phyloP scores from a whole-genome alignment of 1,140 invertebrate genomes.

The Papilio polytes region DNA sequence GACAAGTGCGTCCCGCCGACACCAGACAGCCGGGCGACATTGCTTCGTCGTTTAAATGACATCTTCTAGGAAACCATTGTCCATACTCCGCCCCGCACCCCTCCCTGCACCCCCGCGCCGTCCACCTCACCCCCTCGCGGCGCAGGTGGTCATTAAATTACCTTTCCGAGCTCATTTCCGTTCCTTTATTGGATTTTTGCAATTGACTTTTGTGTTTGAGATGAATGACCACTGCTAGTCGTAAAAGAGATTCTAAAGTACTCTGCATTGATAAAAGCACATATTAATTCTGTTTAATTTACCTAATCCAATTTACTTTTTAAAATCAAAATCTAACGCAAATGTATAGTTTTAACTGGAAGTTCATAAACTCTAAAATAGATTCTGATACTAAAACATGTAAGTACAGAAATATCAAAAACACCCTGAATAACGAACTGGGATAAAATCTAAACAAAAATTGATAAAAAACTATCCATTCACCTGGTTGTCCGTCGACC shows the following conservation, averaged over 20 bases:
- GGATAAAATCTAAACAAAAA: not conserved
- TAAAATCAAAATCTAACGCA: no score
- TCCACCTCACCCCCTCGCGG: not conserved
- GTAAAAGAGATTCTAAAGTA: not conserved
- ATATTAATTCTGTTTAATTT: no score
- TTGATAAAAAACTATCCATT: slow-evolving; percentile 13
- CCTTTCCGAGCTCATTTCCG: slow-evolving; percentile 68
- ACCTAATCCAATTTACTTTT: no score
- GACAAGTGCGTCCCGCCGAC: slow-evolving; percentile 54
- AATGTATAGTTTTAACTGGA: no score
- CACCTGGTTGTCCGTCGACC: slow-evolving; percentile 53
- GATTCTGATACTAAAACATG: no score
- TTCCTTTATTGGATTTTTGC: slow-evolving; percentile 50
- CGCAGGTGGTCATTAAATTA: slow-evolving; percentile 71
- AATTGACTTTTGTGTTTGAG: slow-evolving; percentile 26
- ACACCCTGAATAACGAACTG: not conserved
- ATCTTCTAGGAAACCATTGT: slow-evolving; percentile 47
- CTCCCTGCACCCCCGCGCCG: not conserved
- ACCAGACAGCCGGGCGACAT: slow-evolving; percentile 50
- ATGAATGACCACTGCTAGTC: not conserved
- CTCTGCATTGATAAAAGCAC: not conserved
- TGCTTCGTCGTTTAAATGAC: slow-evolving; percentile 52
- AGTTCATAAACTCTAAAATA: no score
- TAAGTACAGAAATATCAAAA: not conserved
- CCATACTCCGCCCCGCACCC: not conserved